phyloP scores from a whole-genome alignment of 2,888 invertebrate genomes.

The Heliconius aoede region DNA sequence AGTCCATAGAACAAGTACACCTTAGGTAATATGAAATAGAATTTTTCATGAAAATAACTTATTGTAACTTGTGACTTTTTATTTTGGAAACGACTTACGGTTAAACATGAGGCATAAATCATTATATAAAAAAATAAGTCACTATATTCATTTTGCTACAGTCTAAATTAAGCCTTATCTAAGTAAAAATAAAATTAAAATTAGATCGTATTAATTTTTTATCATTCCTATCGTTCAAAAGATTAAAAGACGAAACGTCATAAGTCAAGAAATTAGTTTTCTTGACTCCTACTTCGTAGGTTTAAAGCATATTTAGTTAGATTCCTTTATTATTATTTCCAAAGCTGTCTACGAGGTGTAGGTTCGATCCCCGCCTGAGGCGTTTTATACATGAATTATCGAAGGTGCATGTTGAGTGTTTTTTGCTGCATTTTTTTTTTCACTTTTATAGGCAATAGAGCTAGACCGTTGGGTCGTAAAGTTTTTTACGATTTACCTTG shows the following conservation, averaged over 20 bases:
- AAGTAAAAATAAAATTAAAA: conserved; percentile 35
- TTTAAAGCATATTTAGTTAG: conserved; percentile 40
- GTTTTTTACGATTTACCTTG: not conserved
- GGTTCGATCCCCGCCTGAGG: conserved; percentile 63
- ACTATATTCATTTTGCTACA: conserved; percentile 49
- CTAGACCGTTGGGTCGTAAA: conserved; percentile 30
- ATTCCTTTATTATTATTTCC: conserved; percentile 38
- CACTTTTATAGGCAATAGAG: conserved; percentile 32
- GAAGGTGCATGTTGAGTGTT: conserved; percentile 45
- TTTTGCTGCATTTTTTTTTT: conserved; percentile 30
- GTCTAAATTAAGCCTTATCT: conserved; percentile 45
- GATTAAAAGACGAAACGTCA: conserved; percentile 45
- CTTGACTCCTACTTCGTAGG: conserved; percentile 15
- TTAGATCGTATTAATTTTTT: conserved; percentile 49
- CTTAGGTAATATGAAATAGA: not conserved
- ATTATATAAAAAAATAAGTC: conserved; percentile 56
- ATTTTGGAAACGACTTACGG: conserved; percentile 50
- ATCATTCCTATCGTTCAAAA: conserved; percentile 56
- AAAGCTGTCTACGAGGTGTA: conserved; percentile 56
- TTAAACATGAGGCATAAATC: conserved; percentile 64
- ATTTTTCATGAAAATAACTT: not conserved
- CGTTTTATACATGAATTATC: conserved; percentile 57
- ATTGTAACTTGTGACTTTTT: conserved; percentile 37
- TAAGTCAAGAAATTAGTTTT: conserved; percentile 41
- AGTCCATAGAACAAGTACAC: not conserved